phyloP scores from a whole-genome alignment of 2,797 vertebrate species.

The Benthosema pterotum region DNA sequence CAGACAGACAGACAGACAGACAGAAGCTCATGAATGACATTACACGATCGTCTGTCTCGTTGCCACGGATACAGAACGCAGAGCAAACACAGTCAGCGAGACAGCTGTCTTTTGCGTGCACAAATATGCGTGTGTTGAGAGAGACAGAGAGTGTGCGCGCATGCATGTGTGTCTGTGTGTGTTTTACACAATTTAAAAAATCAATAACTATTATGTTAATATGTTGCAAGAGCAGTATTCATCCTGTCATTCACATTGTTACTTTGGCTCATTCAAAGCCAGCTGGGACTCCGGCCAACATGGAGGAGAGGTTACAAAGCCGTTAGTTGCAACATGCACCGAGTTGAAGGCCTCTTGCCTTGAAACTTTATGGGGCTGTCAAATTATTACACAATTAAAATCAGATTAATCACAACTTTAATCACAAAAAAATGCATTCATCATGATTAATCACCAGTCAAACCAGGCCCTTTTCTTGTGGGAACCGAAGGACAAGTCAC shows the following conservation, averaged over 20 bases:
- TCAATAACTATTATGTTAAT: not conserved
- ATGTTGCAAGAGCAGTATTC: not conserved
- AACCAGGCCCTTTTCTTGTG: no score
- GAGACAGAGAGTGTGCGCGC: no score
- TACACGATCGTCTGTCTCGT: slow-evolving; percentile 11
- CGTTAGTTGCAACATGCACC: no score
- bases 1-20: slow-evolving; percentile 36
- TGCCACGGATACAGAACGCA: slow-evolving; percentile 22
- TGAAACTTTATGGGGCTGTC: not conserved
- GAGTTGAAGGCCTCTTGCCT: no score
- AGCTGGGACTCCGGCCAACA: no score
- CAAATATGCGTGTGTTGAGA: slow-evolving; percentile 7
- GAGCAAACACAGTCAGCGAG: slow-evolving; percentile 32
- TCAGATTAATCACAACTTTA: no score
- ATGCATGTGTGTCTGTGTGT: not conserved
- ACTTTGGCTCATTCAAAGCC: no score
- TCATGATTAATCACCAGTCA: no score
- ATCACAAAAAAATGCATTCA: no score
- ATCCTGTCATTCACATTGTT: not conserved
- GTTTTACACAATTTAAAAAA: not conserved
- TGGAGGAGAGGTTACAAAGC: no score
- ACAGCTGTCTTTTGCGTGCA: slow-evolving; percentile 29
- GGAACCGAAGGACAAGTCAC: no score
- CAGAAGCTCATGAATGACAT: slow-evolving; percentile 18
- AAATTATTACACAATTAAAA: no score